Percentiles rank a stretch among this genome's conserved stretches.
Evolutionary conservation across 2,113 vertebrate genomes (phyloP).

Genomic region (Onychostoma macrolepis): DNA sequence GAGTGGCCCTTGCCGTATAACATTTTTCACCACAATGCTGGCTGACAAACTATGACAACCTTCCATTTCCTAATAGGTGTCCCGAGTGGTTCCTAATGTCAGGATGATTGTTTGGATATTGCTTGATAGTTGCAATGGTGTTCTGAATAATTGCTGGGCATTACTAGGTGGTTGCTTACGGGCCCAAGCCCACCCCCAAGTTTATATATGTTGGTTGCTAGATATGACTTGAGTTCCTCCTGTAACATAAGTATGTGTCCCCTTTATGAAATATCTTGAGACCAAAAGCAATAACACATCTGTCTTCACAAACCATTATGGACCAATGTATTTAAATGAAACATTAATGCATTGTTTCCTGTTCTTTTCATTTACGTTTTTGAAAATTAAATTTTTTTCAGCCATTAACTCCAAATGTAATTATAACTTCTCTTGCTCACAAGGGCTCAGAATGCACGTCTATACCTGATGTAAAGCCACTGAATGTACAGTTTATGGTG

Average conservation of each 20-base stretch:
- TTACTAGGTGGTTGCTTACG: neutral
- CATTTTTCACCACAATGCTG: neutral
- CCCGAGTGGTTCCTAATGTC: neutral
- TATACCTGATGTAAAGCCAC: neutral
- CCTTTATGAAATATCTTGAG: neutral
- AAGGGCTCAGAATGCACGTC: neutral
- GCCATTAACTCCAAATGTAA: neutral
- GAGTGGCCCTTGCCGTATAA: neutral
- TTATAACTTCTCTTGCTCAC: neutral
- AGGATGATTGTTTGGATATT: neutral
- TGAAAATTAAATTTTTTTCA: neutral
- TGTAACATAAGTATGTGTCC: neutral
- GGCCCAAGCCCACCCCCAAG: neutral
- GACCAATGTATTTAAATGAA: neutral
- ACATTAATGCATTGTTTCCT: neutral
- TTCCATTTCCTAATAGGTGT: neutral
- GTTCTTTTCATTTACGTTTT: neutral
- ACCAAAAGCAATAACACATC: neutral
- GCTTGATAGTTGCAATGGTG: neutral
- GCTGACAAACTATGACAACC: neutral
- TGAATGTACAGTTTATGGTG: slow-evolving; percentile 15
- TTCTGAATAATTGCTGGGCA: neutral
- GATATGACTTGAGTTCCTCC: neutral
- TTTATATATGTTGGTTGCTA: neutral
- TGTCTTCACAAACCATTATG: neutral